Base-by-base conservation (phyloP, 2,797 vertebrate species). In the Oryzias dopingdopingensis region DNA sequence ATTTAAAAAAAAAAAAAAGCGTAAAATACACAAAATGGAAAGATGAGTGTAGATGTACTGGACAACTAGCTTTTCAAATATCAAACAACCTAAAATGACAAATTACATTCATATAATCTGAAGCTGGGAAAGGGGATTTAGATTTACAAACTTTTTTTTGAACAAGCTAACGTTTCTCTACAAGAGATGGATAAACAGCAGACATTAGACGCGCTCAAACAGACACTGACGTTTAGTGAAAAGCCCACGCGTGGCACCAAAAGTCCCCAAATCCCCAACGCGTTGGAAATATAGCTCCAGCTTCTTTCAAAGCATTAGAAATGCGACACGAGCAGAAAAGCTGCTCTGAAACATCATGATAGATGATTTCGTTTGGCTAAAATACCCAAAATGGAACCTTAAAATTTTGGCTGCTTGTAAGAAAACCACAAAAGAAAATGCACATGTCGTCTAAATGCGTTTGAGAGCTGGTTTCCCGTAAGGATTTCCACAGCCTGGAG, bases 71-170 rank as follows among this genome's bases (percentile, higher is more conserved):
- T 70, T 65, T 63, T 55, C 76, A 41, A 64, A 78, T 37, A 37
- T 44, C 66, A 59, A 66, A 63, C 61, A 79, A 76, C 83, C 56
- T 77, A 77, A 49, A 2, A 70, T 77, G 74, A 67, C 62, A 46
- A 76, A 76, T 69, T 86, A 91, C 83, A 90, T 89, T 90, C 81
- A 82, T 69, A 73, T 74, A 62, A 74, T 79, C 53, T 72, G 67
- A 53, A 84, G 43, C 49, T 64, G 74, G 60, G 82, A 84, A 83
- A 87, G 81, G 67, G 81, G 61, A 69, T 40, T 81, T 71, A 75
- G 76, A 57, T 74, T 70, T 81, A 84, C 70, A 62, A 73, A 64
- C 80, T 71, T 37, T 37, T 37, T 72, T 29, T 70, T 67, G 67
- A 23, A 63, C 62, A 57, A 69, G 67, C 50, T 59, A 68, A 52